phyloP scores from a whole-genome alignment of 2,797 vertebrate species.

The Zalophus californianus region DNA sequence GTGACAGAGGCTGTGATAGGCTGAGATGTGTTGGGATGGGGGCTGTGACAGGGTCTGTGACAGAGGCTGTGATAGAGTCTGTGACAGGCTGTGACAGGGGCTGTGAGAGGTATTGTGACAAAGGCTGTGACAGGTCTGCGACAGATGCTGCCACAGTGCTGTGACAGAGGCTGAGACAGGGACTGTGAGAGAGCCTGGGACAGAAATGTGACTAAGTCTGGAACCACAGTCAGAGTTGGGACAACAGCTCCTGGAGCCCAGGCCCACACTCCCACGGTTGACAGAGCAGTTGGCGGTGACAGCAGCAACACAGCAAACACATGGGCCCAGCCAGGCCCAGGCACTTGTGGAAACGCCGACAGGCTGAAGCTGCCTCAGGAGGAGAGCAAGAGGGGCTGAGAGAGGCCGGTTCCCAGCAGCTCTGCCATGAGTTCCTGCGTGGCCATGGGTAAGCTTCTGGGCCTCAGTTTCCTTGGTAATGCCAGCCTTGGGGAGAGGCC shows the following conservation, averaged over 20 bases:
- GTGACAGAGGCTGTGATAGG: background rate
- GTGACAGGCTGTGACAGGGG: background rate
- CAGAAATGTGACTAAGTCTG: conserved; percentile 63
- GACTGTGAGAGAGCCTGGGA: background rate
- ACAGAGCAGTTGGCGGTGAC: conserved; percentile 74
- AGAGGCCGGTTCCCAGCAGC: background rate
- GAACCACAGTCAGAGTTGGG: conserved; percentile 70
- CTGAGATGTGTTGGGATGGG: background rate
- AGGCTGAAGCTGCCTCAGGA: conserved; percentile 32
- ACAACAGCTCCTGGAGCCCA: conserved; percentile 69
- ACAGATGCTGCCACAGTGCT: background rate
- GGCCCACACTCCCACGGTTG: conserved; percentile 70
- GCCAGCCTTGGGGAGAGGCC: background rate
- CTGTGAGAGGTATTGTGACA: background rate
- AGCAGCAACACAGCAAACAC: conserved; percentile 71
- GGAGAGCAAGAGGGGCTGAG: background rate
- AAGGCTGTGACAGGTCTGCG: background rate
- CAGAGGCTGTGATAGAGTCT: background rate
- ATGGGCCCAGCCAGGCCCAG: conserved; percentile 65
- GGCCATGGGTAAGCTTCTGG: background rate
- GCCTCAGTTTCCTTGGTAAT: background rate
- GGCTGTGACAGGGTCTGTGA: background rate
- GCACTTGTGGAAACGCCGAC: background rate
- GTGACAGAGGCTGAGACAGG: background rate
- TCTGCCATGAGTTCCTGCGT: accelerated